A percentile compares a stretch with the other conserved stretches of the same genome.
These are phyloP conservation scores for Solen grandis DNA, from an alignment of 1,140 invertebrate genomes.

Conservation along the genomic window DNA sequence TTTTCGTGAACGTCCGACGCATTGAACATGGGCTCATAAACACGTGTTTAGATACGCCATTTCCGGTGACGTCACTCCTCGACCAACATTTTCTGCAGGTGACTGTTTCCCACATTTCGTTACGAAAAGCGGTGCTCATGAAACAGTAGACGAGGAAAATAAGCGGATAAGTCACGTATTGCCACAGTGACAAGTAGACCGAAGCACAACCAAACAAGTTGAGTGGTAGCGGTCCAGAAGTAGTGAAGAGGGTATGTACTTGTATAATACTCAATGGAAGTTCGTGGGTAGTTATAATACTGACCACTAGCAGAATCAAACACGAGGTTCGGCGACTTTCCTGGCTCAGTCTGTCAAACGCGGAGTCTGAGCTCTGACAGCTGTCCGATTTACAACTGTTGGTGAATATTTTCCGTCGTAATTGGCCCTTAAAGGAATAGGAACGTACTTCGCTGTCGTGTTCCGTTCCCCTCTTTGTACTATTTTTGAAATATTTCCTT, in stretches of 20 bases:
- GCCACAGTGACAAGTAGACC: slow-evolving; percentile 7
- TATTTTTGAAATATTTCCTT: background rate
- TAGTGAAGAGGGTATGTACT: background rate
- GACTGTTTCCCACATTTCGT: slow-evolving; percentile 1
- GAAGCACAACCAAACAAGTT: slow-evolving; percentile 5
- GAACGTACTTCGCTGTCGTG: background rate
- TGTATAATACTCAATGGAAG: background rate
- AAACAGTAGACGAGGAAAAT: slow-evolving; percentile 31
- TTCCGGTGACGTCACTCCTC: background rate
- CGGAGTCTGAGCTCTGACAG: slow-evolving; percentile 1
- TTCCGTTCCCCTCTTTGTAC: background rate
- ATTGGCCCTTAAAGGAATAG: background rate
- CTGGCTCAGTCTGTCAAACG: slow-evolving; percentile 18
- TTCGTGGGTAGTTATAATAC: slow-evolving; percentile 15
- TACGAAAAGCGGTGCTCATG: slow-evolving; percentile 30
- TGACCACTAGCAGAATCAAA: slow-evolving; percentile 14
- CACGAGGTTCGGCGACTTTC: slow-evolving; percentile 29
- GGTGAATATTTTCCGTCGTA: background rate
- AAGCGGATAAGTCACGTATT: slow-evolving; percentile 22
- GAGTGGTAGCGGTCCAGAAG: background rate
- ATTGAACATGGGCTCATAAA: slow-evolving; percentile 40
- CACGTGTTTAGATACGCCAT: background rate
- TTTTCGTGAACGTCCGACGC: background rate
- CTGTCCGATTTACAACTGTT: background rate
- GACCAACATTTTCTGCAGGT: background rate